phyloP scores from a whole-genome alignment of 2,888 invertebrate species.

The Barypeithes pellucidus region DNA sequence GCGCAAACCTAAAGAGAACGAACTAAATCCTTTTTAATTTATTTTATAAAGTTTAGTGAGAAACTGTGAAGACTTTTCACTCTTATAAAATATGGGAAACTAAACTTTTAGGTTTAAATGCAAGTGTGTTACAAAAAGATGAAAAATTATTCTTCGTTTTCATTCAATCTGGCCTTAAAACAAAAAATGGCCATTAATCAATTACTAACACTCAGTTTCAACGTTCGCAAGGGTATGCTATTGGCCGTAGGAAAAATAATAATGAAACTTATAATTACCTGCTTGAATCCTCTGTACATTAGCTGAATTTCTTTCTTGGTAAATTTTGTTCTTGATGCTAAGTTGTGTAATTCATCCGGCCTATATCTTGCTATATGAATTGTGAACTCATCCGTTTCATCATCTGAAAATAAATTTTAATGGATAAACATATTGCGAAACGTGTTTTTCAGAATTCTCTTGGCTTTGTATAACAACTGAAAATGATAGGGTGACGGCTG shows the following conservation, averaged over 20 bases:
- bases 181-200: no score
- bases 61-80: neutral
- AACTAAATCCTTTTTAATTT: constrained; percentile 12
- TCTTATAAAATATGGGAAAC: neutral
- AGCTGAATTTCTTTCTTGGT: constrained; percentile 88
- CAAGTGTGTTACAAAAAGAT: neutral
- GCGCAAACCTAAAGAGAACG: neutral
- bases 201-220: no score
- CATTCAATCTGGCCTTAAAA: no score
- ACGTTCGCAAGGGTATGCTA: no score
- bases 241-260: no score
- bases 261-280: constrained; percentile 72
- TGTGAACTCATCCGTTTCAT: constrained; percentile 80
- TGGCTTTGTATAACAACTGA: no score
- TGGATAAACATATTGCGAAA: no score
- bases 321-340: constrained; percentile 86
- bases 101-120: neutral
- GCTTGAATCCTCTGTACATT: constrained; percentile 93
- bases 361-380: constrained; percentile 79
- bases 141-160: no score
- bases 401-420: constrained; percentile 80
- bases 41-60: constrained; percentile 3
- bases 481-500: no score
- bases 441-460: no score
- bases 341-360: constrained; percentile 85